Conservation (phyloP, 2,888 invertebrate species). For the Caenorhabditis afra region DNA sequence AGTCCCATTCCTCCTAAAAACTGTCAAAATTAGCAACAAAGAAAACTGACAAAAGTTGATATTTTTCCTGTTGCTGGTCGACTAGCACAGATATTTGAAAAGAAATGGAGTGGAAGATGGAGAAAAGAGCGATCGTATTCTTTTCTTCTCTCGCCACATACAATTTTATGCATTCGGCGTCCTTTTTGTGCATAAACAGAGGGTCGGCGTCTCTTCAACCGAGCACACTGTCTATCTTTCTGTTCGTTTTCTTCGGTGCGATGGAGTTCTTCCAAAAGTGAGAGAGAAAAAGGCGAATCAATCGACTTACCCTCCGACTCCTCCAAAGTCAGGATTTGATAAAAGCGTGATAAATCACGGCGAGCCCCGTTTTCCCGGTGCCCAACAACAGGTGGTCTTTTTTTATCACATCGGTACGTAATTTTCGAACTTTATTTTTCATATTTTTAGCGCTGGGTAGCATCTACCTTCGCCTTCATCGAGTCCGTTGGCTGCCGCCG, state of each 20-base stretch:
- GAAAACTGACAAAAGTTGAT: background rate
- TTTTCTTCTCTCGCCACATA: background rate
- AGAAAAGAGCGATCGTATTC: background rate
- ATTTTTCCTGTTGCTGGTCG: background rate
- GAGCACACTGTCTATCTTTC: background rate
- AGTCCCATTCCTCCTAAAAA: slow-evolving; percentile 58
- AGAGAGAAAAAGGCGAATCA: no score
- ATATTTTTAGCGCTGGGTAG: background rate
- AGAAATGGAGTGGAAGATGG: background rate
- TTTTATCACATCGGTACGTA: slow-evolving; percentile 25
- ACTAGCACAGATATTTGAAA: background rate
- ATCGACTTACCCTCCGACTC: no score
- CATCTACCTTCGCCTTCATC: slow-evolving; percentile 37
- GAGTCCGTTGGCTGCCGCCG: background rate
- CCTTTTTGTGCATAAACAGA: no score
- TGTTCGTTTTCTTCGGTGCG: no score
- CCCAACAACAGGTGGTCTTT: slow-evolving; percentile 3
- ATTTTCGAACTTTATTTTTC: background rate
- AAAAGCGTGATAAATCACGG: background rate
- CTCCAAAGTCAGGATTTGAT: no score
- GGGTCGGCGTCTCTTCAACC: no score
- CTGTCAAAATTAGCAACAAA: background rate
- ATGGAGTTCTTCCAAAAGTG: no score
- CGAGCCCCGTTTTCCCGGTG: background rate
- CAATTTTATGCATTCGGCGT: slow-evolving; percentile 7